phyloP scores from a whole-genome alignment of 2,113 vertebrate species.

The Astatotilapia flaviijosephi region DNA sequence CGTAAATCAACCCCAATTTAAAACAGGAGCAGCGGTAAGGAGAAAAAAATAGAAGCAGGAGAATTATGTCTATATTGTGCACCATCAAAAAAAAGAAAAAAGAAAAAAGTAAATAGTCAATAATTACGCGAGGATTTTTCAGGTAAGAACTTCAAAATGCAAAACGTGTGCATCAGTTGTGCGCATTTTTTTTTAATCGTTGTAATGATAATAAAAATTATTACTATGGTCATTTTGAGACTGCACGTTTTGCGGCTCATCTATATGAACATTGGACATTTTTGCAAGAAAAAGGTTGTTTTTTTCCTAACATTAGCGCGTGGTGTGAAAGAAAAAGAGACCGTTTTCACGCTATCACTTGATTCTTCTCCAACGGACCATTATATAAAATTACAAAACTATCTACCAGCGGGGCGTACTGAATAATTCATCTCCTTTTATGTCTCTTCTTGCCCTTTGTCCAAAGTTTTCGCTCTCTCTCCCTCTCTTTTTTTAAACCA shows the following conservation, averaged over 20 bases:
- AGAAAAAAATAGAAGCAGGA: not conserved
- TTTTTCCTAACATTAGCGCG: slow-evolving; percentile 8
- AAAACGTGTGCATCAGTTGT: not conserved
- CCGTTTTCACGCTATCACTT: slow-evolving; percentile 76
- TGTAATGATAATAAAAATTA: not conserved
- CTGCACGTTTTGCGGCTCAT: not conserved
- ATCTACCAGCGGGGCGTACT: slow-evolving; percentile 83
- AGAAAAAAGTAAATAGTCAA: not conserved
- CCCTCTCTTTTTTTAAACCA: slow-evolving; percentile 36
- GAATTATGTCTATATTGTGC: not conserved
- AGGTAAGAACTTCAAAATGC: not conserved
- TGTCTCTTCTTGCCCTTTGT: slow-evolving; percentile 79
- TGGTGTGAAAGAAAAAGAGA: slow-evolving; percentile 59
- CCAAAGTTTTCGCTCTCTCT: slow-evolving; percentile 64
- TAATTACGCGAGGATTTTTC: not conserved
- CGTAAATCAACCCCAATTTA: slow-evolving; percentile 73
- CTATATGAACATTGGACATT: not conserved
- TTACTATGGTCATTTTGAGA: not conserved
- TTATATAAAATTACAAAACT: slow-evolving; percentile 83
- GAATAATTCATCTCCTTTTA: slow-evolving; percentile 83
- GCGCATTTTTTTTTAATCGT: not conserved
- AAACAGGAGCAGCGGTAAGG: slow-evolving; percentile 32
- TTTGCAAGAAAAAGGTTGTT: slow-evolving; percentile 33
- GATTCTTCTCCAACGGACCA: slow-evolving; percentile 72
- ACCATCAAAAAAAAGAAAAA: not conserved